Evolutionary conservation across 2,113 vertebrate genomes (phyloP).

Genomic region (Hypomesus transpacificus): DNA sequence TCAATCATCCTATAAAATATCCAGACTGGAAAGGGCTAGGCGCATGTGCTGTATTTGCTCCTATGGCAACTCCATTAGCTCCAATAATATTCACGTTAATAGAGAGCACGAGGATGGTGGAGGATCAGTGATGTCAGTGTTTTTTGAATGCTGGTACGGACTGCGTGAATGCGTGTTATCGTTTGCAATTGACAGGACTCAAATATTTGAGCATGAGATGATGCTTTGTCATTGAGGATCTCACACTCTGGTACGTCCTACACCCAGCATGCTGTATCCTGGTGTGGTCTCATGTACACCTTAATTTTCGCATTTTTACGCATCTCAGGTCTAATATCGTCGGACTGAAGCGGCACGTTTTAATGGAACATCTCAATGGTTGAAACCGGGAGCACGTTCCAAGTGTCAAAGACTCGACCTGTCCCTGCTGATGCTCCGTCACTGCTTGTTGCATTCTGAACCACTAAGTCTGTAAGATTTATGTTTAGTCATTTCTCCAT

Average conservation of each 20-base stretch:
- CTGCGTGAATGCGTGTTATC: slow-evolving; percentile 44
- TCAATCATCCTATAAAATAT: slow-evolving; percentile 67
- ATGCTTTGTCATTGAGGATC: slow-evolving; percentile 72
- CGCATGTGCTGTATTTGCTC: slow-evolving; percentile 78
- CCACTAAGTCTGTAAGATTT: slow-evolving; percentile 46
- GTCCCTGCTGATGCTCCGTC: slow-evolving; percentile 63
- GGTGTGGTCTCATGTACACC: slow-evolving; percentile 57
- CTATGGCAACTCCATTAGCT: slow-evolving; percentile 85
- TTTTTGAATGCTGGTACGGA: slow-evolving; percentile 41
- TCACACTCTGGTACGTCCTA: slow-evolving; percentile 62
- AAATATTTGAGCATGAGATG: slow-evolving; percentile 45
- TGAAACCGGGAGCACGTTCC: slow-evolving; percentile 53
- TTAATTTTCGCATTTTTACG: slow-evolving; percentile 40
- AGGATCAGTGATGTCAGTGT: slow-evolving; percentile 79
- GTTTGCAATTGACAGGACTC: slow-evolving; percentile 52
- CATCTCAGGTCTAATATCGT: slow-evolving; percentile 28
- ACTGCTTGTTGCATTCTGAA: slow-evolving; percentile 44
- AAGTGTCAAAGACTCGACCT: slow-evolving; percentile 58
- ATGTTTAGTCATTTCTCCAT: slow-evolving; percentile 45
- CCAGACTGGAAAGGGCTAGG: slow-evolving; percentile 79
- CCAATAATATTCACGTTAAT: slow-evolving; percentile 82
- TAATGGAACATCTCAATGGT: slow-evolving; percentile 58
- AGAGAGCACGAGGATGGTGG: slow-evolving; percentile 70
- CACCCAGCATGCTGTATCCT: slow-evolving; percentile 66
- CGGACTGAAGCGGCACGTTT: slow-evolving; percentile 39